phyloP scores from a whole-genome alignment of 2,888 invertebrate genomes.

The Epinotia nisella region DNA sequence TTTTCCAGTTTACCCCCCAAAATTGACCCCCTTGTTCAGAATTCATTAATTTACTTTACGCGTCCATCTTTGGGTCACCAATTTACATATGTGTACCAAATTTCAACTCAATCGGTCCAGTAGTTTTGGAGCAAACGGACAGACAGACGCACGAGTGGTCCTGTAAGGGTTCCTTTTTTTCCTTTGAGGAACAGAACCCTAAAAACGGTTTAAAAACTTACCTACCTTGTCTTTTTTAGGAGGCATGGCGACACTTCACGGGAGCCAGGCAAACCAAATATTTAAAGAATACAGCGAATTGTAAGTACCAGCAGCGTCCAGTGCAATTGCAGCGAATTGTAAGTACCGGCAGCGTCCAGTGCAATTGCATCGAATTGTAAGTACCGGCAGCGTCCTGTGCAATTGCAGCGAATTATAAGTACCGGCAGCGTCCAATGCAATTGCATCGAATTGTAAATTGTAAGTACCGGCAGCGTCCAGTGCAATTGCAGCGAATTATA shows the following conservation, averaged over 20 bases:
- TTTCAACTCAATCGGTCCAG: too few relatives aligned
- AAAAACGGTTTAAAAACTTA: neutral
- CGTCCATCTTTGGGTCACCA: too few relatives aligned
- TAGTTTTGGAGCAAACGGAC: too few relatives aligned
- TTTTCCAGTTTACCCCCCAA: too few relatives aligned
- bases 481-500: constrained; percentile 63
- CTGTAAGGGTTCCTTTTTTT: too few relatives aligned
- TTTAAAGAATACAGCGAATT: constrained; percentile 65
- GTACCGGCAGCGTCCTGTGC: constrained; percentile 36
- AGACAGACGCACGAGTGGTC: too few relatives aligned
- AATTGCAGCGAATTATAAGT: constrained; percentile 67
- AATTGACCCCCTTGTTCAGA: too few relatives aligned
- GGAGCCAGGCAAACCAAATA: constrained; percentile 67
- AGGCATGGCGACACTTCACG: constrained; percentile 63
- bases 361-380: constrained; percentile 65
- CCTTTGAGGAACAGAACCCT: too few relatives aligned
- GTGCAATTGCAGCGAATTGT: constrained; percentile 56
- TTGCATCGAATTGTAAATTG: too few relatives aligned
- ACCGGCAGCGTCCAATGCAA: neutral
- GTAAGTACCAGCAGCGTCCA: constrained; percentile 53
- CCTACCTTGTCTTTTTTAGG: constrained; percentile 53
- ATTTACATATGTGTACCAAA: too few relatives aligned
- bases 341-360: constrained; percentile 46
- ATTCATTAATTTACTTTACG: too few relatives aligned
- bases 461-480: constrained; percentile 50